Evolutionary conservation across 2,113 vertebrate species (phyloP).

Genomic region (Neoarius graeffei): DNA sequence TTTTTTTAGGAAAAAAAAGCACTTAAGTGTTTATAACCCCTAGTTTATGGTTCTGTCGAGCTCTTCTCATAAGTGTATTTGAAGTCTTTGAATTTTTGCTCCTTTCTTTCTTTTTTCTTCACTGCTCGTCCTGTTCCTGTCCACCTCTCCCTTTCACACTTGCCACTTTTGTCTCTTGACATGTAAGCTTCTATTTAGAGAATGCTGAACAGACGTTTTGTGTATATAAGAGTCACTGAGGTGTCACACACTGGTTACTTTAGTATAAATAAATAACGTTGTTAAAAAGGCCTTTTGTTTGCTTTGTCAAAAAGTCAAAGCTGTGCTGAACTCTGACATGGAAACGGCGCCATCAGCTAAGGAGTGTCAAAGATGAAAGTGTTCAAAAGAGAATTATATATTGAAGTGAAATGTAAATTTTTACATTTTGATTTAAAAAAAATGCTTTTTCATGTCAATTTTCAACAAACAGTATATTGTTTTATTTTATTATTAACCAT

Average conservation of each 20-base stretch:
- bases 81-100: background rate
- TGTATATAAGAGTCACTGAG: background rate
- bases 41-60: background rate
- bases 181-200: background rate
- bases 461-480: background rate
- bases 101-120: background rate
- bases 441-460: background rate
- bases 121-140: background rate
- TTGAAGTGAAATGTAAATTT: background rate
- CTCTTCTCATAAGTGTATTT: background rate
- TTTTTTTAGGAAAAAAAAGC: background rate
- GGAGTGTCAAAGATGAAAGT: background rate
- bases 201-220: background rate
- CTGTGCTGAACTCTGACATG: background rate
- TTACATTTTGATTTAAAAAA: too few species aligned
- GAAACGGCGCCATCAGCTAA: background rate
- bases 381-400: background rate
- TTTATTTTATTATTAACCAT: background rate
- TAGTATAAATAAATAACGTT: conserved; percentile 43
- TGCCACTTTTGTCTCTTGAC: background rate
- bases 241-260: conserved; percentile 25
- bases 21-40: background rate
- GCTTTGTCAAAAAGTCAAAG: background rate
- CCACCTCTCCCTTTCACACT: background rate
- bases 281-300: conserved; percentile 6